phyloP scores from a whole-genome alignment of 1,140 invertebrate genomes.

The Limonius californicus region DNA sequence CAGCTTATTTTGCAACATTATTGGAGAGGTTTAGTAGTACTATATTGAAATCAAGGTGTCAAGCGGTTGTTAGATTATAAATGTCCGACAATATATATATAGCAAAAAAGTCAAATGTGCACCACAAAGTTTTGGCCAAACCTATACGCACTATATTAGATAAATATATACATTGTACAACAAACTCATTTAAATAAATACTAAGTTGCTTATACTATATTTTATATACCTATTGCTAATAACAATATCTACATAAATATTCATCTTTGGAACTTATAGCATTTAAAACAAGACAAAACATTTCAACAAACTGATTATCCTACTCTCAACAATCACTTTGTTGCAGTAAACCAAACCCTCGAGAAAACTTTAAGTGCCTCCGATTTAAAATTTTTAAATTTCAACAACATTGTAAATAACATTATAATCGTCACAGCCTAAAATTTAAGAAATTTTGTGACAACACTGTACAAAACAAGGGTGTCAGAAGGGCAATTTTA shows the following conservation, averaged over 20 bases:
- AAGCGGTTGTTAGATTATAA: too few species aligned
- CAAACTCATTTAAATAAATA: constrained; percentile 22
- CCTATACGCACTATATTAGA: too few species aligned
- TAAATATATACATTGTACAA: neutral
- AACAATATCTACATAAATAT: constrained; percentile 9
- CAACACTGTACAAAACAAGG: constrained; percentile 18
- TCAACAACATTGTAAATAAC: constrained; percentile 33
- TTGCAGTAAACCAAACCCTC: neutral
- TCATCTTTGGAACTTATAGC: neutral
- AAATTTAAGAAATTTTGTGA: constrained; percentile 33
- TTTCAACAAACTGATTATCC: neutral
- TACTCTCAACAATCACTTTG: neutral
- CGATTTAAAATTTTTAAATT: constrained; percentile 23
- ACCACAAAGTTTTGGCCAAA: neutral
- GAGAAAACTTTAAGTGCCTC: constrained; percentile 2
- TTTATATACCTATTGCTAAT: constrained; percentile 15
- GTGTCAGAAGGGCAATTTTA: constrained; percentile 13
- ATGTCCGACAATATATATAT: too few species aligned
- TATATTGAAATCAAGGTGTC: too few species aligned
- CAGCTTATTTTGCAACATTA: too few species aligned
- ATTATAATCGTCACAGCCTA: constrained; percentile 38
- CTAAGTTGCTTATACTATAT: constrained; percentile 18
- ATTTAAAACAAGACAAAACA: neutral
- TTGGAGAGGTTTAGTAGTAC: too few species aligned
- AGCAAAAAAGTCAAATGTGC: too few species aligned